Evolutionary conservation across 2,888 invertebrate species (phyloP), one percentile per base, ranked within the genome.

Genomic region (Isotomurus palustris): DNA sequence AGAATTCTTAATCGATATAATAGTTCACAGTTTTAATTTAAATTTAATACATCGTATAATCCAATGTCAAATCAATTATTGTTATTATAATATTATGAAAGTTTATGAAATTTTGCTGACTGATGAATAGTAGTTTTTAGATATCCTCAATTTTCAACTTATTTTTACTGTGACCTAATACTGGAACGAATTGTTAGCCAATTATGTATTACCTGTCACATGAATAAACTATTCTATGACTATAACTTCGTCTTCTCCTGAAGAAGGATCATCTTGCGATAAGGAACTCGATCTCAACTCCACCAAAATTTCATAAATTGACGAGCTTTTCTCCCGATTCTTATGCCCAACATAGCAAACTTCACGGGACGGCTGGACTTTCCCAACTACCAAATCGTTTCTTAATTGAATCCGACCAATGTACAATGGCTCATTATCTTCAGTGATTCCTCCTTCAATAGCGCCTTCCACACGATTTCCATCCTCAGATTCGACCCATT

Each of bases 341-440:
- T 38, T 17, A 14, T 25, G 24, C 24, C 50, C 50, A 50, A 50
- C 40, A 17, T 50, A 50, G 25, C 50, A 50, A 38, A 38, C 36
- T 10, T 19, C 5, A 38, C 40, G 50, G 17, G 5, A n/a, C 3
- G 50, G 50, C 36, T 50, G 50, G 10, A 50, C 25, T 38, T 50
- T 50, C 19, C 50, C 50, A 35, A 38, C 40, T n/a, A 50, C 40
- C 14, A 50, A 4, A 38, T 50, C 8, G 10, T 14, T n/a, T 25
- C 19, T 17, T 14, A 25, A 25, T 24, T 14, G 22, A n/a, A 50
- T 19, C 4, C 50, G 50, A n/a, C 50, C 50, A 50, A 50, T 50
- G 25, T 22, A 50, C 38, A 50, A 38, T 2, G 50, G n/a, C 25
- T 50, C 50, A n/a, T 40, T 40, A 2, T 5, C 12, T 38, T 50